Evolutionary conservation across 2,888 invertebrate species (phyloP).

Genomic region (Lasioglossum leucozonium): DNA sequence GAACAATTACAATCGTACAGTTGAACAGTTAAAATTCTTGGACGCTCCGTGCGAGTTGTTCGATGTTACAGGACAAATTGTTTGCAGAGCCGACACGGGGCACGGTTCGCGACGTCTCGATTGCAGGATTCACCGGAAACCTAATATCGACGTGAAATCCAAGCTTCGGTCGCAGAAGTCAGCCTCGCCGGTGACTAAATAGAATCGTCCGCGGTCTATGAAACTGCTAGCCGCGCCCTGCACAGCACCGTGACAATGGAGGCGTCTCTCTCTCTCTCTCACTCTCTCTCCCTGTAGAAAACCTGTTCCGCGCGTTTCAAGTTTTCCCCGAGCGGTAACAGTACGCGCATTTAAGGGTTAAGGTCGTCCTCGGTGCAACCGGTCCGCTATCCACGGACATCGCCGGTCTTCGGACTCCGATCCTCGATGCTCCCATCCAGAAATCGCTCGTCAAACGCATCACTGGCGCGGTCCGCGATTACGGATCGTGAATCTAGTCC

Average conservation of each 20-base stretch:
- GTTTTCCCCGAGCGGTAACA: slow-evolving; percentile 69
- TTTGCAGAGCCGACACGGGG: background rate
- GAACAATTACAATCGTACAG: too few relatives aligned
- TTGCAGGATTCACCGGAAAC: slow-evolving; percentile 44
- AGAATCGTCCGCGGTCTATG: slow-evolving; percentile 45
- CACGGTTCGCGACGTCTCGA: slow-evolving; percentile 1
- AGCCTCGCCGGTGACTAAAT: slow-evolving; percentile 28
- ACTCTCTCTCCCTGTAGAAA: slow-evolving; percentile 38
- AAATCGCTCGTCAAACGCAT: background rate
- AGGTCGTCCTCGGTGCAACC: slow-evolving; percentile 65
- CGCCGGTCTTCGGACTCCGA: slow-evolving; percentile 46
- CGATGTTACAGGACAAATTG: background rate
- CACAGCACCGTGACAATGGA: slow-evolving; percentile 55
- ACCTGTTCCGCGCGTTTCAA: slow-evolving; percentile 70
- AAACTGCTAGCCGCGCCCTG: slow-evolving; percentile 57
- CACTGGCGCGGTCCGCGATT: slow-evolving; percentile 3
- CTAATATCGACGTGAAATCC: slow-evolving; percentile 61
- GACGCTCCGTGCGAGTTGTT: background rate
- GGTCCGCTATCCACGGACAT: slow-evolving; percentile 55
- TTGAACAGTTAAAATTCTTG: background rate
- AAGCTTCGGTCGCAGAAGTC: slow-evolving; percentile 26
- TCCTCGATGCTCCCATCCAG: slow-evolving; percentile 38
- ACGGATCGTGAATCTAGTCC: slow-evolving; percentile 1
- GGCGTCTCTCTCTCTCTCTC: background rate
- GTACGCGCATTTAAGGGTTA: slow-evolving; percentile 72